phyloP scores from a whole-genome alignment of 2,113 vertebrate species.

The Dipodomys ordii region DNA sequence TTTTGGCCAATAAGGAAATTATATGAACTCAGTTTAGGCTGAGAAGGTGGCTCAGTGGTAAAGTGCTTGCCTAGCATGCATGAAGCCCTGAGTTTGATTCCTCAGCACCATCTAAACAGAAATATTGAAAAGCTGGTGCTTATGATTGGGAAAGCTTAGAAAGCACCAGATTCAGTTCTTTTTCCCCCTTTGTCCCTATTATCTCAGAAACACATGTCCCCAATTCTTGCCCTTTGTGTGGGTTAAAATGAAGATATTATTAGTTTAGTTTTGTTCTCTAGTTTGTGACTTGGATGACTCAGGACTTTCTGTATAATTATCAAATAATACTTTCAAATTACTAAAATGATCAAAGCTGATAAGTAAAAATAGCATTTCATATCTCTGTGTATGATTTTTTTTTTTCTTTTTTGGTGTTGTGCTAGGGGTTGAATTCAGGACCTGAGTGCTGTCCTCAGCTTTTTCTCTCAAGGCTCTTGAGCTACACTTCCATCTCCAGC shows the following conservation, averaged over 20 bases:
- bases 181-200: not conserved
- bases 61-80: too few species aligned
- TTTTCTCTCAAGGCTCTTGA: too few species aligned
- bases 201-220: not conserved
- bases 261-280: not conserved
- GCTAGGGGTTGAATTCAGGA: not conserved
- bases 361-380: slow-evolving; percentile 12
- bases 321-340: not conserved
- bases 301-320: not conserved
- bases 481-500: too few species aligned
- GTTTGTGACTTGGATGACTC: not conserved
- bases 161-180: not conserved
- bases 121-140: not conserved
- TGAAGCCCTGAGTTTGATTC: too few species aligned
- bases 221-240: not conserved
- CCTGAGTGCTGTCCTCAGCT: too few species aligned
- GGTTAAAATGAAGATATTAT: not conserved
- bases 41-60: too few species aligned
- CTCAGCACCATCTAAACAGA: too few species aligned
- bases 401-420: not conserved
- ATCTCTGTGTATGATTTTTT: not conserved
- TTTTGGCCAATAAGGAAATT: not conserved
- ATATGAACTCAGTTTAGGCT: too few species aligned
- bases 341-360: slow-evolving; percentile 37
- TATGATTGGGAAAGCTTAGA: not conserved